phyloP scores from a whole-genome alignment of 2,113 vertebrate species.

The Psittacula cyanocephala region DNA sequence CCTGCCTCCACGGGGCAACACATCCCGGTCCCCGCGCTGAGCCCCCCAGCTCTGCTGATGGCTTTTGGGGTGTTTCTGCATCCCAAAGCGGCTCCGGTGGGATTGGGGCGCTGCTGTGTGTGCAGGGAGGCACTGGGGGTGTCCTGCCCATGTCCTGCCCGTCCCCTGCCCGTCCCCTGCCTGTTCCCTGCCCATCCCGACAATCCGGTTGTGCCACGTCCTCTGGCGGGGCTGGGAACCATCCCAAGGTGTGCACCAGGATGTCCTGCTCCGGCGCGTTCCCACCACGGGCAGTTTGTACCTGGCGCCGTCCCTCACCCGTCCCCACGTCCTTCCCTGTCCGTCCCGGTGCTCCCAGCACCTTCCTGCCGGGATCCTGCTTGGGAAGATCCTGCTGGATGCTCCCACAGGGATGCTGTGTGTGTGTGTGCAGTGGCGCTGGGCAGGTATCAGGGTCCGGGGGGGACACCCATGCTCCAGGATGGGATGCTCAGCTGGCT shows the following conservation, averaged over 20 bases:
- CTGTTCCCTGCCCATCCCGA: background rate
- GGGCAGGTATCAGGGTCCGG: background rate
- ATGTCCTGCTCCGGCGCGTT: background rate
- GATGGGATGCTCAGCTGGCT: background rate
- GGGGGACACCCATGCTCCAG: background rate
- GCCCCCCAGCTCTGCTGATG: no score
- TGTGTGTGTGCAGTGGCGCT: background rate
- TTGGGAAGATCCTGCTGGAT: background rate
- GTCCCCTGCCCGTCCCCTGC: background rate
- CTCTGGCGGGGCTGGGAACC: background rate
- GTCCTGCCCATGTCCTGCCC: background rate
- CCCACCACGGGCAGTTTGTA: fast-evolving
- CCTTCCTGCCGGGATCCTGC: background rate
- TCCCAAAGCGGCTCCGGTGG: fast-evolving
- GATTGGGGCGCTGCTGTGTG: background rate
- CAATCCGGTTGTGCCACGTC: background rate
- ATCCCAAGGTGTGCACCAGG: background rate
- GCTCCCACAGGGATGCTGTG: background rate
- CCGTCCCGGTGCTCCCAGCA: background rate
- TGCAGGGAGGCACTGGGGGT: background rate
- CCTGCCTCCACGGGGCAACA: background rate
- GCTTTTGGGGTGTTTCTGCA: background rate
- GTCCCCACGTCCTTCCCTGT: background rate
- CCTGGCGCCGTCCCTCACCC: background rate
- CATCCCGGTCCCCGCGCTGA: fast-evolving